Conservation (phyloP, 2,888 invertebrate genomes). For the Pharmacophagus antenor region DNA sequence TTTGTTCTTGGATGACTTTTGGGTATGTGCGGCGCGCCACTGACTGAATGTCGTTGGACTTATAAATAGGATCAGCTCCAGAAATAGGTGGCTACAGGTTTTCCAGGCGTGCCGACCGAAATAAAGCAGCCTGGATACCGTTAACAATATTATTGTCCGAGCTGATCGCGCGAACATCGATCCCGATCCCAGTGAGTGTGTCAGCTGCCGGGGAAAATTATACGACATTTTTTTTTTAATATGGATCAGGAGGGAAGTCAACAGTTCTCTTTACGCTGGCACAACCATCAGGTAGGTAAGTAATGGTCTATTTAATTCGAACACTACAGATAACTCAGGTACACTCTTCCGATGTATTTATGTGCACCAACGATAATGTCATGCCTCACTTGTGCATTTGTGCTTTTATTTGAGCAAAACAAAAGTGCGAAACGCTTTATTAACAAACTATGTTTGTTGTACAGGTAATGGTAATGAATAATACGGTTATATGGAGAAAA, state of each 20-base stretch:
- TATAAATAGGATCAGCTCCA: constrained; percentile 82
- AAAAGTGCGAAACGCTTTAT: constrained; percentile 3
- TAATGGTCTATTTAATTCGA: constrained; percentile 57
- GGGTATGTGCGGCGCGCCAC: constrained; percentile 78
- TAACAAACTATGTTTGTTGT: not conserved
- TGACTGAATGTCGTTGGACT: constrained; percentile 80
- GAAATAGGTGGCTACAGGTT: constrained; percentile 82
- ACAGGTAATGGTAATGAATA: not conserved
- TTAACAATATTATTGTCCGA: constrained; percentile 79
- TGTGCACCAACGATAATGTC: constrained; percentile 17
- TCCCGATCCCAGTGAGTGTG: constrained; percentile 53
- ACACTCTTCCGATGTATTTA: constrained; percentile 41
- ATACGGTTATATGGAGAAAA: not conserved
- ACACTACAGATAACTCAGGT: constrained; percentile 55
- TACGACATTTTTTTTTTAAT: constrained; percentile 51
- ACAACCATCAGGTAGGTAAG: constrained; percentile 88
- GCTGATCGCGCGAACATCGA: constrained; percentile 53
- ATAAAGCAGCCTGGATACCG: constrained; percentile 81
- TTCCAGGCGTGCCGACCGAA: constrained; percentile 81
- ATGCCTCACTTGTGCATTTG: constrained; percentile 25
- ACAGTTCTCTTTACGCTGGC: constrained; percentile 93
- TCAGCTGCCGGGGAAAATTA: constrained; percentile 27
- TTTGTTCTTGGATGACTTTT: constrained; percentile 80
- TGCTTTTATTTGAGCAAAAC: not conserved
- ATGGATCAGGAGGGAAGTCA: constrained; percentile 84